Conservation (phyloP, 2,797 vertebrate species). For the Gadopsis bispinosus region DNA sequence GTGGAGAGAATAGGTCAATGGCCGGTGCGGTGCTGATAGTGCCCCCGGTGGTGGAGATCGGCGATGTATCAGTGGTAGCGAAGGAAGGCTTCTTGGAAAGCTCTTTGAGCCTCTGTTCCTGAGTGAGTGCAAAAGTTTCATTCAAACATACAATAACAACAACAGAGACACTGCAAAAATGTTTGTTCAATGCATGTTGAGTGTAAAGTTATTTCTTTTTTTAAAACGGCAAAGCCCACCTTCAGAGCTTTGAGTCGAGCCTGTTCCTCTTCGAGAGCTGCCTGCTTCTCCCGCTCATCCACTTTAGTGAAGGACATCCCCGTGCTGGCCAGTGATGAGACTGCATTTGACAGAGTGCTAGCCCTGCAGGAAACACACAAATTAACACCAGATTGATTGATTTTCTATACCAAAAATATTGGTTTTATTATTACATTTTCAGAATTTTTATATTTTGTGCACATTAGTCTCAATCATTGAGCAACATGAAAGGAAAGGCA, state of each 20-base stretch:
- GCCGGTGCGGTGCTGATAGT: slow-evolving; percentile 94
- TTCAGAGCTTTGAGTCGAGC: slow-evolving; percentile 97
- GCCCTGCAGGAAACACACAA: slow-evolving; percentile 84
- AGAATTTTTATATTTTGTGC: background rate
- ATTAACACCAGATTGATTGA: slow-evolving; percentile 12
- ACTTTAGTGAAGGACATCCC: slow-evolving; percentile 98
- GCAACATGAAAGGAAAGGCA: background rate
- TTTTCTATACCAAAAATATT: background rate
- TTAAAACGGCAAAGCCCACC: slow-evolving; percentile 77
- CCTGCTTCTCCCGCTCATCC: slow-evolving; percentile 99
- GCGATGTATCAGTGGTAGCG: slow-evolving; percentile 96
- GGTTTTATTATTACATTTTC: background rate
- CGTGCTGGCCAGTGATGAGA: slow-evolving; percentile 97
- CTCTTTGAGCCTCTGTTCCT: slow-evolving; percentile 99
- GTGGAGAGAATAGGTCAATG: slow-evolving; percentile 97
- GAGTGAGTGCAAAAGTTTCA: slow-evolving; percentile 10
- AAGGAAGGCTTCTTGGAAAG: slow-evolving; percentile 97
- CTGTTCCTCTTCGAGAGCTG: slow-evolving; percentile 97
- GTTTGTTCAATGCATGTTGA: background rate
- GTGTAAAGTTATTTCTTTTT: background rate
- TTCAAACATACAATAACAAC: slow-evolving; percentile 22
- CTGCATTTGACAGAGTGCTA: slow-evolving; percentile 97
- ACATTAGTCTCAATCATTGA: background rate
- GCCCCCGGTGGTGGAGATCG: slow-evolving; percentile 93
- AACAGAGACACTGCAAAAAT: background rate